Conservation (phyloP, 2,113 vertebrate species). For the Otolemur garnettii region DNA sequence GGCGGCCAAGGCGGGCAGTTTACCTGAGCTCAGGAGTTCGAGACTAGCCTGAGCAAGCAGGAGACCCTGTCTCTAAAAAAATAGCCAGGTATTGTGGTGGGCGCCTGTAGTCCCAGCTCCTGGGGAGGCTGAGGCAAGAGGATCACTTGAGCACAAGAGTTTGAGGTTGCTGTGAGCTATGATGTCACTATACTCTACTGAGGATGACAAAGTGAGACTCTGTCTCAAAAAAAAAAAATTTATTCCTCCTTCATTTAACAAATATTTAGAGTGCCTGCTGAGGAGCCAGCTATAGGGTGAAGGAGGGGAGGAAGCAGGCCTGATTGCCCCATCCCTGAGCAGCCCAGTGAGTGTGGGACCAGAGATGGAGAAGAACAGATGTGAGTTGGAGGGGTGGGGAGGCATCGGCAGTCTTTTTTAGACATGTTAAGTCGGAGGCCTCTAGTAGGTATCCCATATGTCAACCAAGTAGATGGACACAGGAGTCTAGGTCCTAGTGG, state of each 20-base stretch:
- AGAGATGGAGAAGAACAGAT: neutral
- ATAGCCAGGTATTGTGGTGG: too few species aligned
- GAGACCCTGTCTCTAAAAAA: too few species aligned
- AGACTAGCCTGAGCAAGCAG: too few species aligned
- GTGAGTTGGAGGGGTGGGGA: neutral
- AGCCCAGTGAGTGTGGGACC: neutral
- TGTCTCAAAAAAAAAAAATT: too few species aligned
- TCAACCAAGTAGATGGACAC: neutral
- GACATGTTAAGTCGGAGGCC: neutral
- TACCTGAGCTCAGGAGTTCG: too few species aligned
- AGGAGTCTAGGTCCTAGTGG: neutral
- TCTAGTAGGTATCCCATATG: neutral
- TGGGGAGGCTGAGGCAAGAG: too few species aligned
- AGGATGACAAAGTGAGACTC: too few species aligned
- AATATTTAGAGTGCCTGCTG: neutral
- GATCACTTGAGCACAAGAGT: too few species aligned
- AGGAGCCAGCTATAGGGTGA: neutral
- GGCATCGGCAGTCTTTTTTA: neutral
- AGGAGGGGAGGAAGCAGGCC: neutral
- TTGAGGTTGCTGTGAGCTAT: too few species aligned
- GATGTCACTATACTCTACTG: too few species aligned
- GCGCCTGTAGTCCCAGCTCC: too few species aligned
- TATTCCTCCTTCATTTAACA: neutral
- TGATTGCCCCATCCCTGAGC: neutral
- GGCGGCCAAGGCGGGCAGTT: too few species aligned